Evolutionary conservation across 1,140 invertebrate species (phyloP).

Genomic region (Trichonephila clavata): DNA sequence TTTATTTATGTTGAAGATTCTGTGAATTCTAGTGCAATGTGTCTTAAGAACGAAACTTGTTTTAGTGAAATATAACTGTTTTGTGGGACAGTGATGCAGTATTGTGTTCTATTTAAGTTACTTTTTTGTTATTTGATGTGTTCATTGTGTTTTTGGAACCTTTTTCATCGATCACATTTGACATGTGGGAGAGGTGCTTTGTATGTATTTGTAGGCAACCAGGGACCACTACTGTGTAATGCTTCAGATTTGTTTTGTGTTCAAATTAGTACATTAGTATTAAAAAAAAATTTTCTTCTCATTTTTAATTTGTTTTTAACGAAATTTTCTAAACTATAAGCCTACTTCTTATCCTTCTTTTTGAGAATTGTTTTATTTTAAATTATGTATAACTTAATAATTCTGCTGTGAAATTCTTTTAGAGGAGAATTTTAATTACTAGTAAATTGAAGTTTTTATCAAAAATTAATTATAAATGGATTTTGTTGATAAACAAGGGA

Average conservation of each 20-base stretch:
- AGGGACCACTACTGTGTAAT: slow-evolving; percentile 49
- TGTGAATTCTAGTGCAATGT: slow-evolving; percentile 4
- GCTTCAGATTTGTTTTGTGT: neutral
- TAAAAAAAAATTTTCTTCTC: too few relatives aligned
- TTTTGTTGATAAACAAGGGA: too few relatives aligned
- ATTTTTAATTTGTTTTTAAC: too few relatives aligned
- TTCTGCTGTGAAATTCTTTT: too few relatives aligned
- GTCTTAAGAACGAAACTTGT: neutral
- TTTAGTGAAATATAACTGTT: neutral
- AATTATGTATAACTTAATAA: too few relatives aligned
- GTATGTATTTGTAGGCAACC: slow-evolving; percentile 8
- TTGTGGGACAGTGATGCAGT: neutral
- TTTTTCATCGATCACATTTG: slow-evolving; percentile 17
- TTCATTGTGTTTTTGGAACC: neutral
- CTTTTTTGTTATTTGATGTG: neutral
- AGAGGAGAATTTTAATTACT: too few relatives aligned
- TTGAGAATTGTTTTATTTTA: too few relatives aligned
- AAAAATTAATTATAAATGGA: too few relatives aligned
- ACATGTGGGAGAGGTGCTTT: neutral
- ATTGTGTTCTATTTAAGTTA: neutral
- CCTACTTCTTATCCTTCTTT: too few relatives aligned
- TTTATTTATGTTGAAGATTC: neutral
- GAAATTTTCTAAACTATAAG: too few relatives aligned
- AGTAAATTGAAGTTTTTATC: too few relatives aligned
- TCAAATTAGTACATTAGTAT: too few relatives aligned